phyloP scores from a whole-genome alignment of 1,140 invertebrate genomes.

The Aphelenchoides avenae region DNA sequence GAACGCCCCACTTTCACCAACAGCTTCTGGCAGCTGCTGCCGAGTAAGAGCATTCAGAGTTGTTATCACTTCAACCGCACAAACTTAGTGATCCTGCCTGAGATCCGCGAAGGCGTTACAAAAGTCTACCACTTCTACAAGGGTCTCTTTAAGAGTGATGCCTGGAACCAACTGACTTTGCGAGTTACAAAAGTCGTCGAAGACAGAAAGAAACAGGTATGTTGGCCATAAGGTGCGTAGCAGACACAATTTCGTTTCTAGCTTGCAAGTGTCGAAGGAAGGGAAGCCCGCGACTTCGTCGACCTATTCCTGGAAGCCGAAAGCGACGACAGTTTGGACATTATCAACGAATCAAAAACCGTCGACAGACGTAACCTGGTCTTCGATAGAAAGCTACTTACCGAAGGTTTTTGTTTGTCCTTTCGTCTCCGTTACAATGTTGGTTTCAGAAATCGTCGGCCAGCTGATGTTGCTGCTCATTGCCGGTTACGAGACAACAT shows the following conservation, averaged over 20 bases:
- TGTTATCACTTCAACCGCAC: background rate
- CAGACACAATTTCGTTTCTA: too few species aligned
- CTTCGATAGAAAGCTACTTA: conserved; percentile 11
- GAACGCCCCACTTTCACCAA: conserved; percentile 3
- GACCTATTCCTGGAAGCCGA: conserved; percentile 11
- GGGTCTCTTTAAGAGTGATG: too few species aligned
- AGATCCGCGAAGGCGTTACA: background rate
- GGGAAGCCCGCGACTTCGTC: too few species aligned
- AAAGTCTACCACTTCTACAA: conserved; percentile 16
- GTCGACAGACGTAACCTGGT: conserved; percentile 5
- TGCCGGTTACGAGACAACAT: conserved; percentile 62
- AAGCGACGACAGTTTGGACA: conserved; percentile 10
- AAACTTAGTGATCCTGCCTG: conserved; percentile 20
- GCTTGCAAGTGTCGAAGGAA: too few species aligned
- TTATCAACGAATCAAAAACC: background rate
- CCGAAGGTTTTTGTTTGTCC: conserved; percentile 6
- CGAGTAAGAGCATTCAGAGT: conserved; percentile 8
- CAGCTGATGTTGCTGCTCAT: conserved; percentile 59
- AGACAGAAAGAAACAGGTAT: conserved; percentile 10
- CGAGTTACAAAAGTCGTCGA: conserved; percentile 18
- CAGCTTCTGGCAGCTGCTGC: conserved; percentile 6
- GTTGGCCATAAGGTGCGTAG: too few species aligned
- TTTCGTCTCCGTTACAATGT: background rate
- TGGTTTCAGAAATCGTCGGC: conserved; percentile 11
- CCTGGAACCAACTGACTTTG: too few species aligned